Evolutionary conservation across 2,113 vertebrate species (phyloP).

Genomic region (Pygoscelis antarcticus): DNA sequence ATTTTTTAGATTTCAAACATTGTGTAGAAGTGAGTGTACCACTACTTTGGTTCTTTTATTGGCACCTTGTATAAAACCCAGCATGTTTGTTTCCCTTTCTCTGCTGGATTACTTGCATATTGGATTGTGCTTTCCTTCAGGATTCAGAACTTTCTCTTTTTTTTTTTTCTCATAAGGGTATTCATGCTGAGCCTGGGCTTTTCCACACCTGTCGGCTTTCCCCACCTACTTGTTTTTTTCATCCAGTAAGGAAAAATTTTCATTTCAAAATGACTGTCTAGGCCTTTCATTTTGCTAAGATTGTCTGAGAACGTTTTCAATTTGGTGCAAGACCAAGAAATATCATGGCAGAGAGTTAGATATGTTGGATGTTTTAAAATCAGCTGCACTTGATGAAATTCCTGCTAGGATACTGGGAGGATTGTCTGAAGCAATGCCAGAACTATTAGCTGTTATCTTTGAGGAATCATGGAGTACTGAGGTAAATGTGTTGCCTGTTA

Average conservation of each 20-base stretch:
- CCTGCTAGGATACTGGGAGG: neutral
- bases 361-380: slow-evolving; percentile 17
- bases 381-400: slow-evolving; percentile 39
- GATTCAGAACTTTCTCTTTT: neutral
- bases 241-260: neutral
- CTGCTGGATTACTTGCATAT: neutral
- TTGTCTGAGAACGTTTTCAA: slow-evolving; percentile 18
- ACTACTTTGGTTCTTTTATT: neutral
- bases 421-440: slow-evolving; percentile 19
- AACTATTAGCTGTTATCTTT: neutral
- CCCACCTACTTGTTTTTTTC: neutral
- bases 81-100: neutral
- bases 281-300: neutral
- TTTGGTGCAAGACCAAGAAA: neutral
- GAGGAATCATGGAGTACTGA: neutral
- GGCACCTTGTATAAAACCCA: neutral
- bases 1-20: neutral
- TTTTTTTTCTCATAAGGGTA: neutral
- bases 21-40: neutral
- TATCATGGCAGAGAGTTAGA: neutral
- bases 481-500: neutral
- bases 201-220: neutral
- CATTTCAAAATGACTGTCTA: neutral
- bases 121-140: neutral
- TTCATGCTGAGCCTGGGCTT: neutral